Conservation (phyloP, 2,797 vertebrate genomes). For the Eulemur albifrons region DNA sequence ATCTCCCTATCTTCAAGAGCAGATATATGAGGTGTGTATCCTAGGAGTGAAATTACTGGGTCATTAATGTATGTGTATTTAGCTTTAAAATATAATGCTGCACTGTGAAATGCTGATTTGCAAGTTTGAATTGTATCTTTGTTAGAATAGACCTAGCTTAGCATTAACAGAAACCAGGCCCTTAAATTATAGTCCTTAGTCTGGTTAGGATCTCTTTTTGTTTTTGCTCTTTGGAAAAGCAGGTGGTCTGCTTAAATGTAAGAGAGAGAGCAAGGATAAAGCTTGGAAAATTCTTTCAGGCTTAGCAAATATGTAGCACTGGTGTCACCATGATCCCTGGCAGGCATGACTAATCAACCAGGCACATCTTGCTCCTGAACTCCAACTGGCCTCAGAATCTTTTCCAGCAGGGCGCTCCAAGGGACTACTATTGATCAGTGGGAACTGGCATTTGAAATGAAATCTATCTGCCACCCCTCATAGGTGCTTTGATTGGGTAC, state of each 20-base stretch:
- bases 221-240: background rate
- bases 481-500: background rate
- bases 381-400: background rate
- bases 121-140: background rate
- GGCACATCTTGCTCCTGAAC: background rate
- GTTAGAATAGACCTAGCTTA: background rate
- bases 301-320: background rate
- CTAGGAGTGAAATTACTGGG: background rate
- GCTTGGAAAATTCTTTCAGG: background rate
- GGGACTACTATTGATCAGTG: fast-evolving
- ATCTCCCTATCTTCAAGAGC: background rate
- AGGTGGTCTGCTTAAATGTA: background rate
- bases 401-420: background rate
- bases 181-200: background rate
- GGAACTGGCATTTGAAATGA: background rate
- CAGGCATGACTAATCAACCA: background rate
- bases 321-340: background rate
- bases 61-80: background rate
- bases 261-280: background rate
- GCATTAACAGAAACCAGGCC: background rate
- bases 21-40: background rate
- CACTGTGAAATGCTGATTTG: background rate
- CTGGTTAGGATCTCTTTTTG: background rate
- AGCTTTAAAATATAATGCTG: background rate
- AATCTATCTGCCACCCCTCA: background rate